Evolutionary conservation across 2,888 invertebrate species (phyloP).

Genomic region (Microchrysa polita): DNA sequence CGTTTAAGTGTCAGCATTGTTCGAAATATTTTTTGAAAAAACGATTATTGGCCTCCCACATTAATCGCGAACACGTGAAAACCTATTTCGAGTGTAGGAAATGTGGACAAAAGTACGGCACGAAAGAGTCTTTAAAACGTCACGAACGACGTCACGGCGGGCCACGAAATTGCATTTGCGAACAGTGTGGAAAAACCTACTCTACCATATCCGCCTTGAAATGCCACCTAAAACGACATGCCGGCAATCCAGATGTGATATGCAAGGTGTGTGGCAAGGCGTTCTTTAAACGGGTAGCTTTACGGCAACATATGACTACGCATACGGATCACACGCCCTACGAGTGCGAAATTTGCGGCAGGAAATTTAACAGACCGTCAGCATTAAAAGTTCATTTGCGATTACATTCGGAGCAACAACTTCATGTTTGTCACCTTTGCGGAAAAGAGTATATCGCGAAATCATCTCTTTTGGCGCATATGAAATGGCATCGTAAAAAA

Average conservation of each 20-base stretch:
- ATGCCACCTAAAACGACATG: constrained; percentile 22
- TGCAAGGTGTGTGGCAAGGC: constrained; percentile 44
- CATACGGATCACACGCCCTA: constrained; percentile 30
- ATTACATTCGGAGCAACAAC: constrained; percentile 51
- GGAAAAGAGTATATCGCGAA: constrained; percentile 43
- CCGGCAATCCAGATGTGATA: constrained; percentile 22
- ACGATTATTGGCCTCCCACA: constrained; percentile 47
- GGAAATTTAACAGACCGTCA: constrained; percentile 50
- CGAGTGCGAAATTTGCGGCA: constrained; percentile 47
- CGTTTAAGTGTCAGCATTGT: constrained; percentile 50
- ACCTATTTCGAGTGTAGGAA: constrained; percentile 46
- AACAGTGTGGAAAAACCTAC: constrained; percentile 40
- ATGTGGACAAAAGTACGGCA: constrained; percentile 47
- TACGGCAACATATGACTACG: constrained; percentile 19
- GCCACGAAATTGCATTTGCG: constrained; percentile 23
- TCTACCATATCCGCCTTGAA: constrained; percentile 29
- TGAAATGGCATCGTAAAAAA: no score
- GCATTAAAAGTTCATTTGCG: constrained; percentile 51
- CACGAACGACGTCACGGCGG: constrained; percentile 17
- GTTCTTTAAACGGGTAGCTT: constrained; percentile 17
- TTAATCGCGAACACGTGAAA: constrained; percentile 47
- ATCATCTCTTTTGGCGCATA: no score
- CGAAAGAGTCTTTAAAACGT: not conserved
- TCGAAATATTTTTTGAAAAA: constrained; percentile 45
- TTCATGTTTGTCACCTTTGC: constrained; percentile 52